phyloP scores from a whole-genome alignment of 2,113 vertebrate species.

The Leucopternis melanops region DNA sequence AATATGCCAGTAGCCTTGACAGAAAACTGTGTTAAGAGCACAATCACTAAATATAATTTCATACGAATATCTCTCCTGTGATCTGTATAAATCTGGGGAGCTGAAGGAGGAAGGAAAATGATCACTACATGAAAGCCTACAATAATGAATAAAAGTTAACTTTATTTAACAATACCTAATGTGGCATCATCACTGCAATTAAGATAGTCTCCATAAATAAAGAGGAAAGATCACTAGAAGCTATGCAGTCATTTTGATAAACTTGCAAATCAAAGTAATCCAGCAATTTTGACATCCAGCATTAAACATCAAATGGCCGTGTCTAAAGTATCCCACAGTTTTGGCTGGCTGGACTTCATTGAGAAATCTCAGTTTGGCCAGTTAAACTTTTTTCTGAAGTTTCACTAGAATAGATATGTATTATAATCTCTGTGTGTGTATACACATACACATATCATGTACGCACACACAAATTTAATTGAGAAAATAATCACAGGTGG shows the following conservation, averaged over 20 bases:
- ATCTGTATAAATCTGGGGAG: neutral
- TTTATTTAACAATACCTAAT: neutral
- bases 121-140: neutral
- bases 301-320: neutral
- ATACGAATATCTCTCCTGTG: neutral
- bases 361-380: neutral
- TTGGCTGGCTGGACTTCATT: neutral
- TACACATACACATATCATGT: neutral
- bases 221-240: neutral
- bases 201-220: neutral
- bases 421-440: neutral
- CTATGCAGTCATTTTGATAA: neutral
- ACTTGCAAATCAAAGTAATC: neutral
- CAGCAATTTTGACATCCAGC: neutral
- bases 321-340: neutral
- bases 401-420: neutral
- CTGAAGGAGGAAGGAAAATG: neutral
- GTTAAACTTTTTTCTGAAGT: neutral
- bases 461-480: too few species aligned
- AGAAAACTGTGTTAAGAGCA: slow-evolving; percentile 9
- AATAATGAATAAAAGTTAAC: neutral
- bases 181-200: neutral
- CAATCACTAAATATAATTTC: neutral
- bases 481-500: too few species aligned
- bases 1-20: neutral